Evolutionary conservation across 2,113 vertebrate genomes (phyloP), one percentile per base, ranked within the genome.

Genomic region (Psilopogon haemacephalus): DNA sequence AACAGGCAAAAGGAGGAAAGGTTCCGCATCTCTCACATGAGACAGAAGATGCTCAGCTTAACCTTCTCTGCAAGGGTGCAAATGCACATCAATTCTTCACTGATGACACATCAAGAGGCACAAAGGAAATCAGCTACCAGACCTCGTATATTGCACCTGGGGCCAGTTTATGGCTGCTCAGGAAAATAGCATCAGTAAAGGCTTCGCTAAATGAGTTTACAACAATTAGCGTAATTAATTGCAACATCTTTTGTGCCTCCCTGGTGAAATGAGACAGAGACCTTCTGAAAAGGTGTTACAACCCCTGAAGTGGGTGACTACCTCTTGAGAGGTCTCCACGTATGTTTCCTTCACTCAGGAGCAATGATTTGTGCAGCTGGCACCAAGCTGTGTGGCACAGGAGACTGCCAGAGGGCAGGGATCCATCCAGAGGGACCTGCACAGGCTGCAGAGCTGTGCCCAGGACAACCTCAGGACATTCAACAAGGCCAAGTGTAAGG

Each of bases 131-230:
- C 65, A 80, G 24, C 33, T 17, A 12, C 54, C n/a, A 24, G 63
- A 27, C 9, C 37, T 71, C 35, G 13, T 13, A 65, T 21, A 28
- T 1, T 27, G 30, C 26, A 73, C 55, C 27, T 40, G 83, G 59
- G 37, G 70, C 58, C 50, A 70, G 55, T 40, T 88, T 88, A 33
- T 63, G 12, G 4, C 27, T 37, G 64, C 59, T 67, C 40, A 40
- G 6, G 50, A 65, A 70, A 84, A 32, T 46, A 0, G 0, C 5
- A 14, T 38, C 60, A 33, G 13, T 12, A 19, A 69, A 2, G 3
- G 30, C 58, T 78, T 90, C 52, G 32, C 10, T 64, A 59, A 65
- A 35, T 54, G 40, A 95, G n/a, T 56, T 56, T 64, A 46, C 24
- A 68, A 37, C n/a, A 81, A 90, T 84, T 44, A 75, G 24, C 40